Evolutionary conservation across 2,797 vertebrate genomes (phyloP), one percentile per base, ranked within the genome.

Genomic region (Megalops cyprinoides): DNA sequence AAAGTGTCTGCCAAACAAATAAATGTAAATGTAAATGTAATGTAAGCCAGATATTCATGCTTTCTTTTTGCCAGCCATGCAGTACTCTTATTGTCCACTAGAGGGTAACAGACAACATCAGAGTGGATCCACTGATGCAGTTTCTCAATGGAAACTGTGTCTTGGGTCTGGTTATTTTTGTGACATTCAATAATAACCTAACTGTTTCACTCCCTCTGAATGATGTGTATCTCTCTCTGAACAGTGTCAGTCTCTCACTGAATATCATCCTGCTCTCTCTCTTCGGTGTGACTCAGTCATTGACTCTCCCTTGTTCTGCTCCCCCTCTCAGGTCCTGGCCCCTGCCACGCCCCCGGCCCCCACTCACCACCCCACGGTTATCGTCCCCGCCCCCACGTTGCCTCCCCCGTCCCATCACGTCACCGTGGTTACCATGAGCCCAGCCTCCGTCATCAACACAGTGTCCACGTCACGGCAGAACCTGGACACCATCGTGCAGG

Each of bases 401-500:
- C 93, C 96, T 46, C 83, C 90, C 23, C 94, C 95, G 65, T 93
- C 97, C 78, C 98, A 98, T 92, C 98, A 99, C 37, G 96, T 98
- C 91, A 98, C 96, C 0, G 98, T 98, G 89, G 98, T 99, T 88
- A 98, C 98, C 88, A 97, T 99, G 97, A 96, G 97, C 83, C 98
- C 96, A 0, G 87, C 98, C 85, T 99, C 98, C 0, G 98, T 99
- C 85, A 99, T 99, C 93, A 99, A 97, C 90, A 95, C 97, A 12
- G 96, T 95, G 83, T 99, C 98, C 83, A 99, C 98, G 0, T 99
- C 98, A 83, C 94, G 98, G 89, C 98, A 99, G 88, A 99, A 99
- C 90, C 94, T 99, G 93, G 98, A 99, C 93, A 99, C 98, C 82
- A 99, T 99, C 0, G 98, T 99, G 91, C 98, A 99, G 95, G 98